phyloP scores from a whole-genome alignment of 2,888 invertebrate genomes.

The Magallana nippona region DNA sequence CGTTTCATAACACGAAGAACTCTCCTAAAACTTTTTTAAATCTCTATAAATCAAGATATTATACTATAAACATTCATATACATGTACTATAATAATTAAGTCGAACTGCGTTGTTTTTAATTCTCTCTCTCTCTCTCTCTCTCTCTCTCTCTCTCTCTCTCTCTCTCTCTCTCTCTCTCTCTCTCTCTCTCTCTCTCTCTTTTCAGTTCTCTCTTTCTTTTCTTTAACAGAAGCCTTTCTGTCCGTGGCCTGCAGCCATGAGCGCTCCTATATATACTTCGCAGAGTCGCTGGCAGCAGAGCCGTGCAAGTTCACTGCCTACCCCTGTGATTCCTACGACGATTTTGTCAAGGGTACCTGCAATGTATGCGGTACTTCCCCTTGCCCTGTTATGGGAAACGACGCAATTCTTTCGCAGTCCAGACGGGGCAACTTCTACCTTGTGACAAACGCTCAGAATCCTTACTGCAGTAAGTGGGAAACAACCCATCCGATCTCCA shows the following conservation, averaged over 20 bases:
- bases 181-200: background rate
- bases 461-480: constrained; percentile 58
- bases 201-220: background rate
- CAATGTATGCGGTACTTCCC: constrained; percentile 45
- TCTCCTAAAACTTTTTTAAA: no score
- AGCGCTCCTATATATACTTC: constrained; percentile 59
- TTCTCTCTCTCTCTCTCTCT: no score
- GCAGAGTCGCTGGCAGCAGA: constrained; percentile 54
- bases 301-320: constrained; percentile 53
- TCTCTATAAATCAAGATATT: no score
- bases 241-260: constrained; percentile 61
- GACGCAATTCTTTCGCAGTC: constrained; percentile 49
- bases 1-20: no score
- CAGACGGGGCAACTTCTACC: constrained; percentile 55
- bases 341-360: constrained; percentile 53
- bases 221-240: constrained; percentile 57
- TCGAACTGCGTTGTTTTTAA: no score
- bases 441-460: constrained; percentile 51
- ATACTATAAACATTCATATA: no score
- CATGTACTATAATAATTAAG: no score
- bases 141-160: no score
- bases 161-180: no score
- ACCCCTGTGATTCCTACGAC: constrained; percentile 55
- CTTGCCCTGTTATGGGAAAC: constrained; percentile 60
- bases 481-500: no score